Conservation (phyloP, 2,797 vertebrate species). For the Telmatherina bonti region DNA sequence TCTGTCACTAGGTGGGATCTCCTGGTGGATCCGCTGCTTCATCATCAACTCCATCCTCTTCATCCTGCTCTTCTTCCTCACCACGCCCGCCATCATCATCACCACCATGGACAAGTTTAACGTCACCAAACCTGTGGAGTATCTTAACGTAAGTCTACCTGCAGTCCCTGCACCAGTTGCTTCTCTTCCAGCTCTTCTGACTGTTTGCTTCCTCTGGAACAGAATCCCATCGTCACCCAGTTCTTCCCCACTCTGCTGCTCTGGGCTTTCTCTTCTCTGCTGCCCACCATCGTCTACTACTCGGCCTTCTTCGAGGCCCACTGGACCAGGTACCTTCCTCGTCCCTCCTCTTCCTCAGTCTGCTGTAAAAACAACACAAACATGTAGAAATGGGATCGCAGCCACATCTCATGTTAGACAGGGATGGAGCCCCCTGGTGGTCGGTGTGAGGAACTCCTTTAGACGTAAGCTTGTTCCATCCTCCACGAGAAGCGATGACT, state of each 20-base stretch:
- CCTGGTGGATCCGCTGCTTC: conserved; percentile 97
- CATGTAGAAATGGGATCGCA: too few species aligned
- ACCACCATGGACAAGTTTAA: conserved; percentile 99
- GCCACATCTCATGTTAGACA: too few species aligned
- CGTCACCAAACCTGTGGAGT: conserved; percentile 97
- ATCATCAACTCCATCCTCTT: conserved; percentile 96
- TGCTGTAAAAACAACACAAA: not conserved
- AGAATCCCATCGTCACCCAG: conserved; percentile 97
- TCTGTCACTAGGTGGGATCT: conserved; percentile 91
- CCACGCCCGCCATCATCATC: conserved; percentile 98
- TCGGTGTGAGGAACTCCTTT: too few species aligned
- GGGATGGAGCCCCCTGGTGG: too few species aligned
- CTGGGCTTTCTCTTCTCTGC: conserved; percentile 94
- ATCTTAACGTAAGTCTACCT: conserved; percentile 89
- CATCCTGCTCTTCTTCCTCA: conserved; percentile 97
- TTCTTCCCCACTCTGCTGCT: conserved; percentile 96
- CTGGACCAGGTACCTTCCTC: conserved; percentile 89
- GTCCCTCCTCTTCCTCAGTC: not conserved
- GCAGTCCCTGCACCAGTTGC: not conserved
- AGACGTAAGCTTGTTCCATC: too few species aligned
- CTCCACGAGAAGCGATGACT: too few species aligned
- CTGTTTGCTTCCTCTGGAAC: conserved; percentile 15
- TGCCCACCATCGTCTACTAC: conserved; percentile 97
- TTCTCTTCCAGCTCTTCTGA: conserved; percentile 3
- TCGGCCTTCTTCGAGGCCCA: conserved; percentile 95